Evolutionary conservation across 2,888 invertebrate species (phyloP), one percentile per base, ranked within the genome.

Genomic region (Campopleginae sp.): DNA sequence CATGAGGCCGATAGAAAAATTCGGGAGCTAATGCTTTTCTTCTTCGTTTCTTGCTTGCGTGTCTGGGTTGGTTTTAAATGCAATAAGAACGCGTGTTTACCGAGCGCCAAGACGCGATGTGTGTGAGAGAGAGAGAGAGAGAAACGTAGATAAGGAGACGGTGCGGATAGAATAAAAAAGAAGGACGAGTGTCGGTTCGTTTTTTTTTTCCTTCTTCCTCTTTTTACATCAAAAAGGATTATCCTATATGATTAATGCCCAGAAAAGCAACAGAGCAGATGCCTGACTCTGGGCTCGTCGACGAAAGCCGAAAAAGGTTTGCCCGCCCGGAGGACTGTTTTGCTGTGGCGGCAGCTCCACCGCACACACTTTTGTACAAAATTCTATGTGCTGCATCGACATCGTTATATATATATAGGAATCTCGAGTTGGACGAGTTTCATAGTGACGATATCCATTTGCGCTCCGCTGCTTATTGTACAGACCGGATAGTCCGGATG

Each of bases 211-310:
- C 1, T 48, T 54, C 65, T 71, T 63, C 71, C 51, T 63, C 38
- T 38, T 51, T 80, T 84, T 58, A 80, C 89, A 86, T 89, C 89
- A 89, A 90, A 80, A 92, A 90, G 91, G 91, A 91, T 92, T 90
- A 91, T 92, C 90, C 89, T 86, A 84, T 86, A 84, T 91, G 91
- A 92, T 92, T 91, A 92, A 92, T 92, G 91, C 87, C 86, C 84
- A 72, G 76, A 87, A 87, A 89, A 86, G 90, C 90, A 91, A 92
- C 91, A 91, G 90, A 91, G 91, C 91, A 91, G 90, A 92, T 91
- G 92, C 88, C 90, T 88, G 90, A 90, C 90, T 88, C 86, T 82
- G 68, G 44, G 76, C 61, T 46, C 86, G 61, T 46, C 86, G 87
- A 87, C 85, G 85, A 88, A 87, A 88, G 88, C 88, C 87, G 76